Evolutionary conservation across 2,888 invertebrate species (phyloP).

Genomic region (Agapetus fuscipes): DNA sequence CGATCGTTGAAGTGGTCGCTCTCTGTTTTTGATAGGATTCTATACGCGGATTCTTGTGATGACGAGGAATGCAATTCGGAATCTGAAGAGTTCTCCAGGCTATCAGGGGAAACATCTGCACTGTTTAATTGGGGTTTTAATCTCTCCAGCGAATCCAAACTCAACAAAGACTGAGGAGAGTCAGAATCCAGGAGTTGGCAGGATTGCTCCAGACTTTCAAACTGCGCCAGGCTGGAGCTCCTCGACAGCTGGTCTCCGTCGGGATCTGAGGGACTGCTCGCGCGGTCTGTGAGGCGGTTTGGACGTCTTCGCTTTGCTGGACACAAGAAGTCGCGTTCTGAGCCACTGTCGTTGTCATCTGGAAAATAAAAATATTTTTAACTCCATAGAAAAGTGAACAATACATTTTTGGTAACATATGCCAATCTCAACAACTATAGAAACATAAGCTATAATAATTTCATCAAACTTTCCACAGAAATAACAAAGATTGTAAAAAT

Average conservation of each 20-base stretch:
- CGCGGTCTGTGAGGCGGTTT: slow-evolving; percentile 34
- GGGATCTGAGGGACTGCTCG: slow-evolving; percentile 30
- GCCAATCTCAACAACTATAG: too few species aligned
- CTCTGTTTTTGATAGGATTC: slow-evolving; percentile 5
- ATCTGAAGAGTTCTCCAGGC: slow-evolving; percentile 31
- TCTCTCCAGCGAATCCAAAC: slow-evolving; percentile 42
- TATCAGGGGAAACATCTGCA: slow-evolving; percentile 38
- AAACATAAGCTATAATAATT: too few species aligned
- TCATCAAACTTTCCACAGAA: too few species aligned
- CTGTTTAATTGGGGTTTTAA: slow-evolving; percentile 30
- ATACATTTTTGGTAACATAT: too few species aligned
- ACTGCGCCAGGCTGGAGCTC: slow-evolving; percentile 74
- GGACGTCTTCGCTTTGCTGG: slow-evolving; percentile 64
- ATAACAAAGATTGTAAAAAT: too few species aligned
- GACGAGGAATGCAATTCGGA: slow-evolving; percentile 18
- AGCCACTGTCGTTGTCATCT: slow-evolving; percentile 53
- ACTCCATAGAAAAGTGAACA: background rate
- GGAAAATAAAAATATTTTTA: slow-evolving; percentile 24
- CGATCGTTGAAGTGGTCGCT: slow-evolving; percentile 15
- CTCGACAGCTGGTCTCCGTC: slow-evolving; percentile 56
- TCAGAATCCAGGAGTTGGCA: slow-evolving; percentile 33
- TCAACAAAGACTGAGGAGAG: slow-evolving; percentile 39
- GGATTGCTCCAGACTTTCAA: slow-evolving; percentile 67
- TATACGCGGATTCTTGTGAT: slow-evolving; percentile 18
- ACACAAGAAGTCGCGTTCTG: slow-evolving; percentile 65